A percentile compares a stretch with the other conserved stretches of the same genome.
Evolutionary conservation across 2,113 vertebrate species (phyloP).

Genomic region (Cygnus atratus): DNA sequence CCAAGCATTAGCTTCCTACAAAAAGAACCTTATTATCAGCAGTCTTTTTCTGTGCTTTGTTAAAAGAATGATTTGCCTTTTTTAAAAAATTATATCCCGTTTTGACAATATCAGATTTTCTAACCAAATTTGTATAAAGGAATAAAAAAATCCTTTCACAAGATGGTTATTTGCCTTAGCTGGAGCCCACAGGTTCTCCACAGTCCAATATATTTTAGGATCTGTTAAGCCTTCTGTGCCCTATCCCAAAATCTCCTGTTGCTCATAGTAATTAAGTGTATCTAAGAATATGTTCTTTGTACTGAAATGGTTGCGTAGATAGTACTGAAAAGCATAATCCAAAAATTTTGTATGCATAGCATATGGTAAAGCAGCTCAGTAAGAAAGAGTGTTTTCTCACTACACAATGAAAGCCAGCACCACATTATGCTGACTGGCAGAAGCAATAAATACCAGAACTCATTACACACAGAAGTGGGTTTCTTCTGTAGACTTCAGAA

Average conservation of each 20-base stretch:
- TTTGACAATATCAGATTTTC: neutral
- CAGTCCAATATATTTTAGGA: rapidly evolving
- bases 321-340: neutral
- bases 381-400: neutral
- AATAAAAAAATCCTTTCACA: neutral
- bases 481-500: neutral
- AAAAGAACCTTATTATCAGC: neutral
- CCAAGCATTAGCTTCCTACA: neutral
- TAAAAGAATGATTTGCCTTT: neutral
- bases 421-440: neutral
- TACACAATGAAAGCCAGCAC: neutral
- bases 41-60: neutral
- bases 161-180: neutral
- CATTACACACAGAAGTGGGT: neutral
- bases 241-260: neutral
- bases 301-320: neutral
- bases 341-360: neutral
- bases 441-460: neutral
- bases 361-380: neutral
- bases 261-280: neutral
- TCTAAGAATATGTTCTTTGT: neutral
- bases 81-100: neutral
- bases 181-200: neutral
- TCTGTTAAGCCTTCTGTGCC: neutral
- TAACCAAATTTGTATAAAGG: neutral